These are phyloP conservation scores for Phortica variegata DNA, from an alignment of 1,140 invertebrate genomes.

Conservation along the genomic window DNA sequence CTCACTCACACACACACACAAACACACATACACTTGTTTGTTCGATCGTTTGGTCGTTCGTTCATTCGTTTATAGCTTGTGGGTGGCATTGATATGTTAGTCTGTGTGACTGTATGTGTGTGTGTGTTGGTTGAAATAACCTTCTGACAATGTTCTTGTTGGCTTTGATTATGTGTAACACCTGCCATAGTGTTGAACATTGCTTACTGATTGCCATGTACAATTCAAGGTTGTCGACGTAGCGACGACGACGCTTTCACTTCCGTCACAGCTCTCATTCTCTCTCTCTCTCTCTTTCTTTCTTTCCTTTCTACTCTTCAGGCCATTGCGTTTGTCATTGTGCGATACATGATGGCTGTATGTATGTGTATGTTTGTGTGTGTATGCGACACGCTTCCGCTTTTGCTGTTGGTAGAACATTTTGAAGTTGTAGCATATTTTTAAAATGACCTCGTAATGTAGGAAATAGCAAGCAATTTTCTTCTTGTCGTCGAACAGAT, in stretches of 20 bases:
- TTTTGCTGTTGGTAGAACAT: too few species aligned
- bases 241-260: neutral
- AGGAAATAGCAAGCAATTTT: too few species aligned
- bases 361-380: neutral
- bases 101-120: neutral
- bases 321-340: too few species aligned
- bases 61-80: slow-evolving; percentile 10
- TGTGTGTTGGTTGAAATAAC: slow-evolving; percentile 14
- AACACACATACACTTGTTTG: slow-evolving; percentile 24
- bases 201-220: neutral
- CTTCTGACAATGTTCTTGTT: slow-evolving; percentile 10
- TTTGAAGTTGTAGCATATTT: too few species aligned
- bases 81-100: neutral
- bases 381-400: too few species aligned
- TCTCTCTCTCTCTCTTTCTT: neutral
- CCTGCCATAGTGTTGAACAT: neutral
- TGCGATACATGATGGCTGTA: neutral
- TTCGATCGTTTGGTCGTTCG: slow-evolving; percentile 1
- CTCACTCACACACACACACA: too few species aligned
- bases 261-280: neutral
- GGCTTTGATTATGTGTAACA: neutral
- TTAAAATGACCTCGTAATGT: too few species aligned
- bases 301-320: neutral
- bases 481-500: too few species aligned
- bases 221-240: too few species aligned